These are phyloP conservation scores for Temnothorax ravouxi DNA, from an alignment of 2,888 invertebrate species.

Conservation along the genomic window DNA sequence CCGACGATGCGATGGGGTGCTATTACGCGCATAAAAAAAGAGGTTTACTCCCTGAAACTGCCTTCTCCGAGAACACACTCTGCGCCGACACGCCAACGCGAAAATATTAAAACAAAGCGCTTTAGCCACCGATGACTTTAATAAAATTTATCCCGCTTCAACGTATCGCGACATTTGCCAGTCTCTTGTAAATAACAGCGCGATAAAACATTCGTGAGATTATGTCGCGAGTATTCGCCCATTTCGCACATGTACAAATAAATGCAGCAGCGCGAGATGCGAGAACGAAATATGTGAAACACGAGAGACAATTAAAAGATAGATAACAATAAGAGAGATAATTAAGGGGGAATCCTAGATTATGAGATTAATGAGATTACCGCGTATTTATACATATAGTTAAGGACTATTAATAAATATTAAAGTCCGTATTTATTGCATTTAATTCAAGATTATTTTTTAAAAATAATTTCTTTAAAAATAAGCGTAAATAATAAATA, in stretches of 20 bases:
- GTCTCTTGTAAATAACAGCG: background rate
- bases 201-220: constrained; percentile 8
- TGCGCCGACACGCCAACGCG: constrained; percentile 49
- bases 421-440: background rate
- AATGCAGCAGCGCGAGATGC: background rate
- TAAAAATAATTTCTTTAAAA: background rate
- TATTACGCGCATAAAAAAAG: constrained; percentile 48
- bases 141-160: constrained; percentile 56
- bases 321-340: background rate
- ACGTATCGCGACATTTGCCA: background rate
- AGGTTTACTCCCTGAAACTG: constrained; percentile 44
- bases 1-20: constrained; percentile 12
- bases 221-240: background rate
- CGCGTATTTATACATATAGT: background rate
- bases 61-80: constrained; percentile 1
- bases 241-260: background rate
- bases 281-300: constrained; percentile 1
- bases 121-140: constrained; percentile 41
- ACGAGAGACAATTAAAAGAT: background rate
- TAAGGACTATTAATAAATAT: background rate
- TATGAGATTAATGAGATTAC: background rate
- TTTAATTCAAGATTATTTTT: background rate
- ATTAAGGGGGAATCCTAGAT: background rate
- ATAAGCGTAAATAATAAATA: background rate
- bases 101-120: constrained; percentile 67